Conservation (phyloP, 2,797 vertebrate species). For the Anabas testudineus region DNA sequence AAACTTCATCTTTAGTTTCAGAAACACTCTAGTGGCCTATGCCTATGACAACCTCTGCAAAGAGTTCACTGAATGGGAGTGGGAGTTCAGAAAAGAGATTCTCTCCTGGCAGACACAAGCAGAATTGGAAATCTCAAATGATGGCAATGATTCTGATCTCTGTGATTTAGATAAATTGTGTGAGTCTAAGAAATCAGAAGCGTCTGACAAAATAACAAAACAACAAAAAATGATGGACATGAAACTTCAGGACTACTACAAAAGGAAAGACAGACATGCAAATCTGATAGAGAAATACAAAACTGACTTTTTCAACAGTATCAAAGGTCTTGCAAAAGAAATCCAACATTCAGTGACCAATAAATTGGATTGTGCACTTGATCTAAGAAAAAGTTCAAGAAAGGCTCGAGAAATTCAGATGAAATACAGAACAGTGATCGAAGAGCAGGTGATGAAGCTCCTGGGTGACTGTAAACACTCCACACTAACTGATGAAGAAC, state of each 20-base stretch:
- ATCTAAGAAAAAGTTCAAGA: constrained; percentile 12
- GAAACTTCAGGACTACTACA: constrained; percentile 53
- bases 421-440: constrained; percentile 44
- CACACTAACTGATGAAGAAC: constrained; percentile 28
- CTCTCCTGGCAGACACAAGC: constrained; percentile 41
- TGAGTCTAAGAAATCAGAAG: background rate
- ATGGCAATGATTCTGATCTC: background rate
- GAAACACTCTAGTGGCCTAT: constrained; percentile 76
- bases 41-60: constrained; percentile 71
- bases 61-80: constrained; percentile 73
- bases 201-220: fast-evolving
- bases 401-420: constrained; percentile 45
- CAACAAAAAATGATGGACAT: constrained; percentile 22
- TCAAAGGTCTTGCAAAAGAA: constrained; percentile 48
- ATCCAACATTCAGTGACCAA: constrained; percentile 11
- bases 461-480: constrained; percentile 26
- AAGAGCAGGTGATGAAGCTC: constrained; percentile 55
- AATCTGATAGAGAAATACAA: constrained; percentile 73
- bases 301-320: constrained; percentile 52
- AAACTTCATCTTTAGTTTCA: constrained; percentile 82
- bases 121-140: constrained; percentile 62
- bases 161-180: background rate
- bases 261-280: constrained; percentile 39
- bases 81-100: constrained; percentile 70
- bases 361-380: constrained; percentile 31